Evolutionary conservation across 2,888 invertebrate genomes (phyloP).

Genomic region (Junonia oenone): DNA sequence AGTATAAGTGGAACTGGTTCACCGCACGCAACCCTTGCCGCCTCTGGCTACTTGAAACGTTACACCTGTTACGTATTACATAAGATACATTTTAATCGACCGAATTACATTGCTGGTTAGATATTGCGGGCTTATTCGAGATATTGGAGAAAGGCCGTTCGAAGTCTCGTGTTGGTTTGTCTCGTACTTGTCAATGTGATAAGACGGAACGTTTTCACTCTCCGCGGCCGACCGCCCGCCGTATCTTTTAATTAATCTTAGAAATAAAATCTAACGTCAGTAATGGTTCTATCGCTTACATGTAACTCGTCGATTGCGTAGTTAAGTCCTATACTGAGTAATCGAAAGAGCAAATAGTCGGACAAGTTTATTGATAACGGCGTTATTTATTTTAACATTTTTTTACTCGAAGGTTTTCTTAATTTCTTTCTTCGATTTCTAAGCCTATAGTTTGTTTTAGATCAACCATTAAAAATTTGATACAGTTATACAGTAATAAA

Average conservation of each 20-base stretch:
- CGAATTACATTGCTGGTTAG: slow-evolving; percentile 48
- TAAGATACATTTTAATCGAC: slow-evolving; percentile 36
- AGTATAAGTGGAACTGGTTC: slow-evolving; percentile 61
- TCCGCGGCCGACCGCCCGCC: slow-evolving; percentile 44
- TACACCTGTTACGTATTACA: slow-evolving; percentile 55
- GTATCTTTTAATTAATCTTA: slow-evolving; percentile 77
- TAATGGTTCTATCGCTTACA: slow-evolving; percentile 58
- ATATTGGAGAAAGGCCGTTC: slow-evolving; percentile 34
- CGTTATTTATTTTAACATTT: slow-evolving; percentile 10
- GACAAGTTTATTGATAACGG: slow-evolving; percentile 3
- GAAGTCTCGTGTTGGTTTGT: slow-evolving; percentile 37
- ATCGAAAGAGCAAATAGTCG: slow-evolving; percentile 32
- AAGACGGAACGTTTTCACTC: slow-evolving; percentile 64
- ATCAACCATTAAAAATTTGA: background rate
- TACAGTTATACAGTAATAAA: background rate
- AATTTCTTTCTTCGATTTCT: background rate
- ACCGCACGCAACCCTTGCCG: slow-evolving; percentile 68
- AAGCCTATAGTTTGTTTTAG: background rate
- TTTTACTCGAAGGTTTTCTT: background rate
- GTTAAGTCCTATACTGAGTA: slow-evolving; percentile 36
- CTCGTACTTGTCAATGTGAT: slow-evolving; percentile 42
- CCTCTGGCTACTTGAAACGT: slow-evolving; percentile 56
- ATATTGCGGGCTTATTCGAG: slow-evolving; percentile 29
- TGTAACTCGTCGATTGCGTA: slow-evolving; percentile 43
- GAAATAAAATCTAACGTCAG: slow-evolving; percentile 63